phyloP scores from a whole-genome alignment of 35 echinoderm and acorn worm species.

The Diadema setosum region DNA sequence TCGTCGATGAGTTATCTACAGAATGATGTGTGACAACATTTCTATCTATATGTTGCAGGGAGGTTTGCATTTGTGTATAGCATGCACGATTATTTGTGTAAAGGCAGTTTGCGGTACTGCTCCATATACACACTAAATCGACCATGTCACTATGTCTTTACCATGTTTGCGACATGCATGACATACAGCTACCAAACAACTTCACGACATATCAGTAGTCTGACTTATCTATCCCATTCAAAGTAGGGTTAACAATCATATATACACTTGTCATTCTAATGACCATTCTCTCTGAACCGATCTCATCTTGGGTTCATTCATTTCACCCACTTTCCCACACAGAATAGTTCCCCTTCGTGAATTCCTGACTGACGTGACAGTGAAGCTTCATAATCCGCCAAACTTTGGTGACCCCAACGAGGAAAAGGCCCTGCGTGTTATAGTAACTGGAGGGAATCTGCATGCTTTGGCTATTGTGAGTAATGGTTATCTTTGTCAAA shows the following conservation, averaged over 20 bases:
- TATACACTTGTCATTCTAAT: background rate
- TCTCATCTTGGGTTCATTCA: background rate
- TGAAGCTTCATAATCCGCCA: background rate
- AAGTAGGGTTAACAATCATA: background rate
- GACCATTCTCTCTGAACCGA: background rate
- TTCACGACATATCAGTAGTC: background rate
- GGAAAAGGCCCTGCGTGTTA: background rate
- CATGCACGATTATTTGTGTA: too few species aligned
- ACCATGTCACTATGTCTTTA: too few species aligned
- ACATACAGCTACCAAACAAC: too few species aligned
- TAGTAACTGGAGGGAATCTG: background rate
- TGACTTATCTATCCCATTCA: background rate
- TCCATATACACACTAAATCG: too few species aligned
- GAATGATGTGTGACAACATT: too few species aligned
- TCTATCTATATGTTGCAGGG: too few species aligned
- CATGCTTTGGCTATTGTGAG: too few species aligned
- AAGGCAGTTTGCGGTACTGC: too few species aligned
- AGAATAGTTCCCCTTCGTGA: background rate
- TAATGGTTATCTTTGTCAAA: too few species aligned
- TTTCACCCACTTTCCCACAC: background rate
- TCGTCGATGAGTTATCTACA: too few species aligned
- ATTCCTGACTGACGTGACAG: background rate
- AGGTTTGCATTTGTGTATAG: too few species aligned
- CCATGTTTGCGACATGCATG: too few species aligned
- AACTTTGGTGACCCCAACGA: background rate